Base-by-base conservation (phyloP, 2,797 vertebrate species). In the Xenops minutus region DNA sequence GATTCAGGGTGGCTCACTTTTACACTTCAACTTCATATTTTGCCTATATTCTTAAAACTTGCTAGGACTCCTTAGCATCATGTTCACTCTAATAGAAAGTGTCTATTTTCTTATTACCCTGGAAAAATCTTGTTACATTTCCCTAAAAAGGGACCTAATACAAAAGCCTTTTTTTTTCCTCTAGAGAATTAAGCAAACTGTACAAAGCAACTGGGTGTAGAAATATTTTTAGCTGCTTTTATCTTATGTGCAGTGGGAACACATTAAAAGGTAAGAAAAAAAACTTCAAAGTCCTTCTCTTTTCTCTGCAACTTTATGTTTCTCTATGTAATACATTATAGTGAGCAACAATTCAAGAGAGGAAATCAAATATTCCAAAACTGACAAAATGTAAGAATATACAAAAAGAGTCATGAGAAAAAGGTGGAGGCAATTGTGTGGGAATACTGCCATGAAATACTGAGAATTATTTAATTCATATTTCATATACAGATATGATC, bases 171-270 rank as follows among this genome's bases (percentile, higher is more conserved):
- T 37, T 29, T 24, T 48, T 41, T 16, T 1, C 2, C 66, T 81
- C 85, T 43, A 63, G 77, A 84, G 63, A 67, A 67, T 71, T 63
- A 87, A 84, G 32, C 3, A 59, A 86, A 84, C 21, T 84, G 66
- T 73, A 92, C 44, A 95, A 90, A 93, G 85, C 55, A 80, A 71
- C 26, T 49, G 67, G 10, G 34, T 63, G 15, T 30, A 20, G 63
- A 94, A 92, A 85, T 95, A 87, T 76, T 89, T 93, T 79, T 76
- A 37, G 13, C 44, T 63, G 23, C 88, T 96, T 96, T 95, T 85
- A 95, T 95, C 74, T 91, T 56, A 49, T 8, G 19, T 71, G 48
- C 52, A 81, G 15, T 63, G 67, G 92, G 86, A 90, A 49, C 55
- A 82, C 32, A 79, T 82, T 85, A 94, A 85, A 92, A 95, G 26